Base-by-base conservation (phyloP, 1,140 invertebrate genomes). In the Dolichoris vasculosae region DNA sequence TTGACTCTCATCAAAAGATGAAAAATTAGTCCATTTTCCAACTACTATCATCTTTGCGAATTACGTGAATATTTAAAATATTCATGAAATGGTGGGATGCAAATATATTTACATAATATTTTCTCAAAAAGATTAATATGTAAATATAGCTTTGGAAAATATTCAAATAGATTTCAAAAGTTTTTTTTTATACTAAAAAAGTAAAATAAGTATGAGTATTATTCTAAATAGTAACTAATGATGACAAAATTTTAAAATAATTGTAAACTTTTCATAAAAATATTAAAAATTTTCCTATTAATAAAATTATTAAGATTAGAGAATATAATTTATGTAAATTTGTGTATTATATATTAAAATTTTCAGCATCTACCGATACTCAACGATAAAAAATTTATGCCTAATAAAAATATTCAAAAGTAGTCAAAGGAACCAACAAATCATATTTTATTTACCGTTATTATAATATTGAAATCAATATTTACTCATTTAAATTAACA, bases 101-200 rank as follows among this genome's bases (percentile, higher is more conserved):
- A 71, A 40, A 71, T 20, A 26, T 71, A 71, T 40, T 40, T 40
- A 71, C 67, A 23, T 71, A 69, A 69, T 69, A 15, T 17, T 69
- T 69, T 69, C 8, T 13, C 30, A 69, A 64, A 69, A 64, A 30
- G 8, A 64, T 64, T 69, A 69, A 69, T 20, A 69, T 69, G 64
- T 35, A 69, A 69, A 69, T 69, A 69, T 69, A 69, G 17, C 64
- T 13, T 69, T 35, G 8, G 38, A 69, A 69, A 35, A 69, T 69
- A 35, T 69, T 35, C 30, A 69, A 69, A 69, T 38, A 26, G 38
- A 69, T 15, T 2, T 69, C 6, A 15, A 15, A 38, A 69, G 64
- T 35, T 69, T 35, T 69, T 32, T 64, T n/a, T 7, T 23, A 63
- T n/a, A 63, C 55, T 17, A 3, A 64, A 32, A 15, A 9, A 64